Evolutionary conservation across 2,113 vertebrate genomes (phyloP).

Genomic region (Apodemus speciosus): DNA sequence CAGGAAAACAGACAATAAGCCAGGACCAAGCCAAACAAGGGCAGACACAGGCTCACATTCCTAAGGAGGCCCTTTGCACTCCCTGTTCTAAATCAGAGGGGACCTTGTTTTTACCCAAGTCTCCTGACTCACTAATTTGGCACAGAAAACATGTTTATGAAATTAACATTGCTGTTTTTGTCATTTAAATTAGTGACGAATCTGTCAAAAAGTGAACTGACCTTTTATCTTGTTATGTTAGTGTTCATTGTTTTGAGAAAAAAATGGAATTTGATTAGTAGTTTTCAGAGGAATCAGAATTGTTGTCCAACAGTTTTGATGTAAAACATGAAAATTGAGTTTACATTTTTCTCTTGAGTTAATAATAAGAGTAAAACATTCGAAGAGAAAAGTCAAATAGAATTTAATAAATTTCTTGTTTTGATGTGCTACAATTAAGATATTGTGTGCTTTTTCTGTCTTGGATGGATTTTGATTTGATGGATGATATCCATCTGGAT

Average conservation of each 20-base stretch:
- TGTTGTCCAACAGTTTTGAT: slow-evolving; percentile 2
- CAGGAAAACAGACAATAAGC: neutral
- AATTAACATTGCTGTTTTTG: neutral
- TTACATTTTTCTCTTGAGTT: neutral
- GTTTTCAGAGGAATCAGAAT: neutral
- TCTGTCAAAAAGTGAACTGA: neutral
- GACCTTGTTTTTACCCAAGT: neutral
- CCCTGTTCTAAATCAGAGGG: neutral
- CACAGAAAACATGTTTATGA: slow-evolving; percentile 14
- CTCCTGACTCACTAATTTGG: slow-evolving; percentile 31
- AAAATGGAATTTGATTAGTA: slow-evolving; percentile 40
- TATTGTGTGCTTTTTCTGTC: neutral
- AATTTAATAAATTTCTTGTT: neutral
- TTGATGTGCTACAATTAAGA: neutral
- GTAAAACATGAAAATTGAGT: slow-evolving; percentile 26
- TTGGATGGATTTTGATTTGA: neutral
- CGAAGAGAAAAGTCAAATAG: neutral
- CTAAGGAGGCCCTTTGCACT: neutral
- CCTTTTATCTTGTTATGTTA: neutral
- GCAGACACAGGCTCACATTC: neutral
- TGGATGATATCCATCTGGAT: neutral
- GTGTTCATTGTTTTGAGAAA: slow-evolving; percentile 15
- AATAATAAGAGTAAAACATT: neutral
- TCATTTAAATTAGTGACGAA: slow-evolving; percentile 43
- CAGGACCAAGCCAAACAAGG: neutral